A percentile compares a stretch with the other conserved stretches of the same genome.
Conservation (phyloP, 2,113 vertebrate genomes). For the Mus spicilegus region DNA sequence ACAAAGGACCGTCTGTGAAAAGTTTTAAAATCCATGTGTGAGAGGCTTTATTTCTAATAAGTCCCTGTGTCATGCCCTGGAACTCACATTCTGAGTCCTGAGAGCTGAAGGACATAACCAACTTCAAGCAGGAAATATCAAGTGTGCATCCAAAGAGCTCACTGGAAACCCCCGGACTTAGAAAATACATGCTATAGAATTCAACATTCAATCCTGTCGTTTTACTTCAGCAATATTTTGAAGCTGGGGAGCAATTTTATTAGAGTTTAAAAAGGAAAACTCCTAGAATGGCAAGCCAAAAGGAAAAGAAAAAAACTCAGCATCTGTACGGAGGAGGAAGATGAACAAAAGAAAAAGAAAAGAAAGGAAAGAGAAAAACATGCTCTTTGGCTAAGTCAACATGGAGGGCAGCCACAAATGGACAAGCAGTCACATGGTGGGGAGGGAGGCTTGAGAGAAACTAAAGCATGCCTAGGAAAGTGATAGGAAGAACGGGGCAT, state of each 20-base stretch:
- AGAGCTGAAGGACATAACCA: neutral
- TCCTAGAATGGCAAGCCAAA: neutral
- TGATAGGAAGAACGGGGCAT: neutral
- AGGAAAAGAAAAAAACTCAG: no score
- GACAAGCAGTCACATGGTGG: neutral
- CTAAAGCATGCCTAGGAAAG: no score
- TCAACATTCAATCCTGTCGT: neutral
- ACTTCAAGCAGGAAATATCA: neutral
- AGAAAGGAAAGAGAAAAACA: neutral
- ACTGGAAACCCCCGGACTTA: neutral
- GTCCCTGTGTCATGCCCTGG: neutral
- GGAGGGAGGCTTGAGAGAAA: neutral
- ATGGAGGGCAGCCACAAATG: no score
- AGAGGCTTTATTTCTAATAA: neutral
- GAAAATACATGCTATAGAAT: neutral
- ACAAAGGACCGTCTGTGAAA: no score
- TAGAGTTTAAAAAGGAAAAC: neutral
- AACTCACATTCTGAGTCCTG: neutral
- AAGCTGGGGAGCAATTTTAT: neutral
- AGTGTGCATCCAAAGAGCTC: neutral
- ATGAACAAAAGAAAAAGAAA: neutral
- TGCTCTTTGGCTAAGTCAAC: no score
- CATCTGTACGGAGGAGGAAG: neutral
- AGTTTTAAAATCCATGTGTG: neutral
- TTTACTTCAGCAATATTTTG: neutral